phyloP scores from a whole-genome alignment of 64 coral and sea anemone species.

The Pocillopora damicornis region DNA sequence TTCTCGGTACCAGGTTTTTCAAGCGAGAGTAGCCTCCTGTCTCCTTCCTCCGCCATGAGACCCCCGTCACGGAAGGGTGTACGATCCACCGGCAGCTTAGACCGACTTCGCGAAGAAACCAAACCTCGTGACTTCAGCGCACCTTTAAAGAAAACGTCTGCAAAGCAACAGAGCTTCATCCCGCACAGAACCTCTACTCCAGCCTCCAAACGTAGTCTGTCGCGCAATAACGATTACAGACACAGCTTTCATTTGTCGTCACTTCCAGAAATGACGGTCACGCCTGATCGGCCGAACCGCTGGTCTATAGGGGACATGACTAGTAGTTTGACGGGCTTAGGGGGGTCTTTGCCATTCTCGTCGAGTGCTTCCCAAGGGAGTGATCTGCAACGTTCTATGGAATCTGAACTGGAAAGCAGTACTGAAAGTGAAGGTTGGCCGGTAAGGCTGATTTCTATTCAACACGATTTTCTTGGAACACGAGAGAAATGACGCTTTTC shows the following conservation, averaged over 20 bases:
- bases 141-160: not conserved
- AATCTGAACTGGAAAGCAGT: slow-evolving; percentile 11
- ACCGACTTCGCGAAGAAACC: slow-evolving; percentile 7
- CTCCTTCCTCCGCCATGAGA: not conserved
- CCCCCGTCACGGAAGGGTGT: not conserved
- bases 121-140: not conserved
- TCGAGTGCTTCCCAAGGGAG: slow-evolving; percentile 12
- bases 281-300: slow-evolving; percentile 3
- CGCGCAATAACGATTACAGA: not conserved
- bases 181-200: slow-evolving; percentile 24
- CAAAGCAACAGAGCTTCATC: not conserved
- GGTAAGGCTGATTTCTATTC: not conserved
- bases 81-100: slow-evolving; percentile 24
- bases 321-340: not conserved
- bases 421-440: slow-evolving; percentile 17
- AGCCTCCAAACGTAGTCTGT: not conserved
- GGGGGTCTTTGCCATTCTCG: not conserved
- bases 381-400: slow-evolving; percentile 12
- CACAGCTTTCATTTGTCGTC: slow-evolving; percentile 32
- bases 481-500: not conserved
- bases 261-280: slow-evolving; percentile 16
- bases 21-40: slow-evolving; percentile 16
- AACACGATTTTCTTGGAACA: not conserved
- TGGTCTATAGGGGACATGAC: slow-evolving; percentile 11
- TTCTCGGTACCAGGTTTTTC: not conserved